phyloP scores from a whole-genome alignment of 2,113 vertebrate species.

The Propithecus coquereli region DNA sequence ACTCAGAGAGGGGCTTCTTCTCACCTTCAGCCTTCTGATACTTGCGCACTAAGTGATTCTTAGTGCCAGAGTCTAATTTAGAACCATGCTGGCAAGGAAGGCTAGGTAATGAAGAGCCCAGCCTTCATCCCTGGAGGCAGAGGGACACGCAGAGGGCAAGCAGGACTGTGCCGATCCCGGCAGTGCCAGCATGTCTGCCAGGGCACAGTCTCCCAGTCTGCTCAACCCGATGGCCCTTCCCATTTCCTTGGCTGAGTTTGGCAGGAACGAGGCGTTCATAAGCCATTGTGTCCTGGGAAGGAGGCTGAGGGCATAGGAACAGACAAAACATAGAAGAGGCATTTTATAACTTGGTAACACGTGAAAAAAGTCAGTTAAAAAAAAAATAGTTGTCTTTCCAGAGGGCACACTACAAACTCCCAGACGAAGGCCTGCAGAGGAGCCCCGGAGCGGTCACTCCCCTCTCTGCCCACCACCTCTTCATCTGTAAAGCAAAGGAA shows the following conservation, averaged over 20 bases:
- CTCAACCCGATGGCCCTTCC: not conserved
- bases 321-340: not conserved
- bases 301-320: not conserved
- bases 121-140: not conserved
- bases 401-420: not conserved
- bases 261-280: not conserved
- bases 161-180: fast-evolving
- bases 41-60: not conserved
- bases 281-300: not conserved
- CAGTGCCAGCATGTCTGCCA: not conserved
- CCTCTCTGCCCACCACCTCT: not conserved
- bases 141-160: not conserved
- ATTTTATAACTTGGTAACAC: not conserved
- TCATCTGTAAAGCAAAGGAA: not conserved
- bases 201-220: fast-evolving
- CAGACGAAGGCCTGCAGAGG: not conserved
- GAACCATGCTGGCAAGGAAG: not conserved
- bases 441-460: not conserved
- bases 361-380: not conserved
- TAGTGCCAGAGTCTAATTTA: not conserved
- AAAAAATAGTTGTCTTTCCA: not conserved
- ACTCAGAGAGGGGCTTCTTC: not conserved
- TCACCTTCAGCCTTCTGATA: not conserved
- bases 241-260: not conserved
- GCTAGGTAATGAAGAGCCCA: not conserved